Evolutionary conservation across 2,888 invertebrate genomes (phyloP), one percentile per base, ranked within the genome.

Genomic region (Lepetodrilus schrolli): DNA sequence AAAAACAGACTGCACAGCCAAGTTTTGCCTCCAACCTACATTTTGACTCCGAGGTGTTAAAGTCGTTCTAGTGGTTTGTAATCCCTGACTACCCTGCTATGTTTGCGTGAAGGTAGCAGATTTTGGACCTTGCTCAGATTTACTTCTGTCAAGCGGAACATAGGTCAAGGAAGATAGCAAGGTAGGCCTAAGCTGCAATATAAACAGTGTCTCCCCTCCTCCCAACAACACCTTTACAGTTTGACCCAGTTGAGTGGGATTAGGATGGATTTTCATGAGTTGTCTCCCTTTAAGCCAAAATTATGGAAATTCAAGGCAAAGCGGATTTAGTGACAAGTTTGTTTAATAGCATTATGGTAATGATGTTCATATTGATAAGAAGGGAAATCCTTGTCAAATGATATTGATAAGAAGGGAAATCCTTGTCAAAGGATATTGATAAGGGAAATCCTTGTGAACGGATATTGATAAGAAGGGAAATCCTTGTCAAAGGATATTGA

Each of bases 71-170:
- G 17, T 17, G 17, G 43, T 43, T n/a, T n/a, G 17, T 17, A 37
- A 43, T 13, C 5, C 58, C 30, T 30, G 58, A 17, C 58, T 58
- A 58, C 58, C 17, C 10, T 30, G 58, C 58, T 30, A 58, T 58
- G 58, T 58, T 34, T 13, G 58, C 30, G 13, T 26, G 58, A 58
- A 58, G 58, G 58, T 58, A 30, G 58, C 30, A 17, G 30, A 30
- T 58, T n/a, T 13, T 58, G 30, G 34, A 51, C 51, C 26, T 23
- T 51, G 58, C 34, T n/a, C 58, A 23, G 58, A 34, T 30, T n/a
- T 58, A 58, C 34, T 58, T 58, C 58, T 30, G 30, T 58, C 26
- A 58, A 58, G 58, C 34, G 58, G 30, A 58, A 58, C 58, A 58
- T 17, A 30, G 58, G 34, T 58, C 58, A 58, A 58, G 58, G 8